Conservation (phyloP, 1,140 invertebrate species). For the Sinella curviseta region DNA sequence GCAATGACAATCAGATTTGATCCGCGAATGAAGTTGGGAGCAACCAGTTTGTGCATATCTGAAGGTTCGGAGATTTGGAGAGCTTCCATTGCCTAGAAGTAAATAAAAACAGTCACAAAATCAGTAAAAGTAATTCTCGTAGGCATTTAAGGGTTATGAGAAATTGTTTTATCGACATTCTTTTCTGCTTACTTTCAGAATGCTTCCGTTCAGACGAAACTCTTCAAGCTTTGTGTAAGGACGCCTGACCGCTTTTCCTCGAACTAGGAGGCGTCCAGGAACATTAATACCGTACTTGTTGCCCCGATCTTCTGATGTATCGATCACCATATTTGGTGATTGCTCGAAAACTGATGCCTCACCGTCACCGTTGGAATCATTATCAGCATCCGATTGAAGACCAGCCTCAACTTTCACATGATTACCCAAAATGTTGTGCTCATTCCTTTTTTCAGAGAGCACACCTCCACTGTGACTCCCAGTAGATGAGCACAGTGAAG, state of each 20-base stretch:
- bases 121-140: too few relatives aligned
- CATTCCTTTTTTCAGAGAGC: too few relatives aligned
- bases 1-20: background rate
- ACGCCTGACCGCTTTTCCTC: background rate
- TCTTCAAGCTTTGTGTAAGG: background rate
- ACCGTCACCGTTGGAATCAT: too few relatives aligned
- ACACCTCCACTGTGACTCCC: too few relatives aligned
- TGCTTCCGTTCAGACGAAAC: background rate
- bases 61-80: background rate
- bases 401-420: too few relatives aligned
- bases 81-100: background rate
- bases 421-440: too few relatives aligned
- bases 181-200: background rate
- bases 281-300: background rate
- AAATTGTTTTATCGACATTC: background rate
- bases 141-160: background rate
- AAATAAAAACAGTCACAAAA: background rate
- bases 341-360: too few relatives aligned
- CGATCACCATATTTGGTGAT: too few relatives aligned
- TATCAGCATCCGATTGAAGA: too few relatives aligned
- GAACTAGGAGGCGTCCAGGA: background rate
- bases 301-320: too few relatives aligned
- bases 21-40: background rate
- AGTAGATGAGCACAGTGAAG: too few relatives aligned
- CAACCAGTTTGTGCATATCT: background rate